Evolutionary conservation across 2,888 invertebrate genomes (phyloP).

Genomic region (Hemicrepidius hirtus): DNA sequence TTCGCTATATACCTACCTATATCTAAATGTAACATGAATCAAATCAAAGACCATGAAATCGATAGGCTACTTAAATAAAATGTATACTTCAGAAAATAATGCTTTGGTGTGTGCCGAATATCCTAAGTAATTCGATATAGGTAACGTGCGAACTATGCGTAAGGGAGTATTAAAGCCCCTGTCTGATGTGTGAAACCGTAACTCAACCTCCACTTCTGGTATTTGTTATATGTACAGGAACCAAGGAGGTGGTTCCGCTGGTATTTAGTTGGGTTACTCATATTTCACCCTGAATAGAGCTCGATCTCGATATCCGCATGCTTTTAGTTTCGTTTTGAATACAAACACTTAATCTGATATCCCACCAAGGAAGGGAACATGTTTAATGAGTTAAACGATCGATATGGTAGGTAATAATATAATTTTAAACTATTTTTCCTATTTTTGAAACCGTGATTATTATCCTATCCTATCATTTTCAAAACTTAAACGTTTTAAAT

Average conservation of each 20-base stretch:
- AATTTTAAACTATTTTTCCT: too few species aligned
- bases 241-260: slow-evolving; percentile 41
- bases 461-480: too few species aligned
- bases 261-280: slow-evolving; percentile 30
- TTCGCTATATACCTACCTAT: too few species aligned
- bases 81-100: slow-evolving; percentile 1
- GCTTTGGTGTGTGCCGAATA: slow-evolving; percentile 31
- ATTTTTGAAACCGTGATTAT: too few species aligned
- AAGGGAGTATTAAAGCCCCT: slow-evolving; percentile 55
- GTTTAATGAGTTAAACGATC: too few species aligned
- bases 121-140: slow-evolving; percentile 51
- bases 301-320: too few species aligned
- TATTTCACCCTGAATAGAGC: slow-evolving; percentile 9
- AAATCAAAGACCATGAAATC: slow-evolving; percentile 33
- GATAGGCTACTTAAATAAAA: slow-evolving; percentile 37
- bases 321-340: too few species aligned
- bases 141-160: slow-evolving; percentile 57
- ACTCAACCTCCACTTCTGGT: slow-evolving; percentile 52
- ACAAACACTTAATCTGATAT: too few species aligned
- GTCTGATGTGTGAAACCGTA: slow-evolving; percentile 58
- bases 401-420: too few species aligned
- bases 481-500: too few species aligned
- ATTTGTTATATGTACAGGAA: slow-evolving; percentile 38
- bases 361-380: too few species aligned
- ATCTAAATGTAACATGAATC: not conserved